These are phyloP conservation scores for Pelagia noctiluca DNA, from an alignment of 30 jellyfish, hydroid and myxozoan genomes.

Conservation along the genomic window DNA sequence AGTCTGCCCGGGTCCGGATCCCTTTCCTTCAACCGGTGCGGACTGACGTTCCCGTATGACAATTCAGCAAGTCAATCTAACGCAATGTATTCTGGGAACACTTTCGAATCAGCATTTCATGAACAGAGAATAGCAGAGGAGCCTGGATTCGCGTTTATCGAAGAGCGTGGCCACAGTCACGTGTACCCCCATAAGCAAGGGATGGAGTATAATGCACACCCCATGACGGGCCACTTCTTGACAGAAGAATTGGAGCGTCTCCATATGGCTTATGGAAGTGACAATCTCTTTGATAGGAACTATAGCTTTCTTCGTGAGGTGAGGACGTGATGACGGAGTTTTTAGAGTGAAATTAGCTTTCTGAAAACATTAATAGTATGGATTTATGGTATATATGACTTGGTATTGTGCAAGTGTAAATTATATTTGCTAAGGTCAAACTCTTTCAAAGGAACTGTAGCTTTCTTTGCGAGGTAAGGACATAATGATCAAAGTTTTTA, in stretches of 20 bases:
- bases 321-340: no score
- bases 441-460: no score
- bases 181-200: conserved; percentile 49
- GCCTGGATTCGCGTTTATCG: conserved; percentile 42
- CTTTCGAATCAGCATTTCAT: conserved; percentile 18
- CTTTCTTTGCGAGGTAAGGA: no score
- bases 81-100: background rate
- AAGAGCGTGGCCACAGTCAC: conserved; percentile 37
- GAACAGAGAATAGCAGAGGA: conserved; percentile 48
- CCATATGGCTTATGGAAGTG: conserved; percentile 68
- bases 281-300: conserved; percentile 49
- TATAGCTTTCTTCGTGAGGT: conserved; percentile 55
- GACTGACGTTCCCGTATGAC: conserved; percentile 53
- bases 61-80: conserved; percentile 18
- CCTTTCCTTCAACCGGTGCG: conserved; percentile 22
- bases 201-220: conserved; percentile 27
- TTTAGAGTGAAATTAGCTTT: no score
- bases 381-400: no score
- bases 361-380: no score
- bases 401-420: no score
- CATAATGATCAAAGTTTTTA: no score
- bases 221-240: conserved; percentile 59
- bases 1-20: conserved; percentile 29
- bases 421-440: no score
- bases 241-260: conserved; percentile 69